These are phyloP conservation scores for Melieria crassipennis DNA, from an alignment of 2,888 invertebrate species.

Conservation along the genomic window DNA sequence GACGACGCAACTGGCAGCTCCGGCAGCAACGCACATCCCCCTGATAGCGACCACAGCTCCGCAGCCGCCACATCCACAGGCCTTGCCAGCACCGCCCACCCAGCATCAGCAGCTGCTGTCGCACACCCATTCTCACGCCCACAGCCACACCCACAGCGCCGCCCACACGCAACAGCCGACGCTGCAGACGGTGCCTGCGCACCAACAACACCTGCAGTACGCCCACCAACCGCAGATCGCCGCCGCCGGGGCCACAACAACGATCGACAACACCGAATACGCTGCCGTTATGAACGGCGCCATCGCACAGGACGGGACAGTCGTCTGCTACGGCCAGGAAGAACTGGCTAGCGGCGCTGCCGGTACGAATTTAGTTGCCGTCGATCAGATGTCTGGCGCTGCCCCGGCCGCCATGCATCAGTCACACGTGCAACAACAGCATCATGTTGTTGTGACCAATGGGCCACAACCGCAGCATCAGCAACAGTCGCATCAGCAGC, in stretches of 20 bases:
- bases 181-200: slow-evolving; percentile 50
- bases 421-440: slow-evolving; percentile 42
- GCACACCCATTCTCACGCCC: slow-evolving; percentile 44
- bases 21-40: slow-evolving; percentile 60
- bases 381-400: slow-evolving; percentile 46
- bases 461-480: slow-evolving; percentile 44
- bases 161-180: slow-evolving; percentile 47
- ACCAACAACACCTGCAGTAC: slow-evolving; percentile 50
- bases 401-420: slow-evolving; percentile 34
- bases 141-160: slow-evolving; percentile 40
- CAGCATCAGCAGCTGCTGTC: slow-evolving; percentile 45
- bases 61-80: slow-evolving; percentile 50
- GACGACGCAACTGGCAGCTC: slow-evolving; percentile 59
- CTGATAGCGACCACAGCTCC: slow-evolving; percentile 59
- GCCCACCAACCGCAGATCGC: slow-evolving; percentile 47
- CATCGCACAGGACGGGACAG: slow-evolving; percentile 58
- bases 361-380: slow-evolving; percentile 60
- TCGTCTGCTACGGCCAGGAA: slow-evolving; percentile 59
- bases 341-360: slow-evolving; percentile 45
- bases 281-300: slow-evolving; percentile 60
- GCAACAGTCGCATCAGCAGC: slow-evolving; percentile 40
- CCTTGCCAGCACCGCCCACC: slow-evolving; percentile 48
- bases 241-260: slow-evolving; percentile 42
- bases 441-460: slow-evolving; percentile 46
- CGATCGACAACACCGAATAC: slow-evolving; percentile 59